A percentile compares a stretch with the other conserved stretches of the same genome.
phyloP scores from a whole-genome alignment of 2,113 vertebrate genomes.

The Hyla sarda region DNA sequence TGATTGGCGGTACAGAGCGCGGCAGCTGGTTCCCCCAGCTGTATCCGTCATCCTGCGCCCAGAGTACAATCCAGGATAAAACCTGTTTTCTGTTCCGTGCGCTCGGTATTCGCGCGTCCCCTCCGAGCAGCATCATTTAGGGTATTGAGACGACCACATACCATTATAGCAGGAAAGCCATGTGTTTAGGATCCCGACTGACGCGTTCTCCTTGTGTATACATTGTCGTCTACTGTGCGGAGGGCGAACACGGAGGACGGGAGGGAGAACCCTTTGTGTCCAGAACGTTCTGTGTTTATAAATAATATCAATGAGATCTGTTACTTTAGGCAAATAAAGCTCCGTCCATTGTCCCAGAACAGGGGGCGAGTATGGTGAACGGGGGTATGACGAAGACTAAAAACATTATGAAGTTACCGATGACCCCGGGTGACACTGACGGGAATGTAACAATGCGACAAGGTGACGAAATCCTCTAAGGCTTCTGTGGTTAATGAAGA shows the following conservation, averaged over 20 bases:
- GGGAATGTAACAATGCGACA: neutral
- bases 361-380: neutral
- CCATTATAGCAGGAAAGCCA: constrained; percentile 26
- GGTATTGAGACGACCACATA: constrained; percentile 31
- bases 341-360: neutral
- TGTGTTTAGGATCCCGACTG: constrained; percentile 38
- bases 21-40: constrained; percentile 21
- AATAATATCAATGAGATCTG: neutral
- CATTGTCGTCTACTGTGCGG: neutral
- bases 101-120: constrained; percentile 10
- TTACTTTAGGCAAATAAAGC: neutral
- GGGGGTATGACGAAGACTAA: too few species aligned
- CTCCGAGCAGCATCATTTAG: constrained; percentile 37
- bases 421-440: neutral
- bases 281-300: neutral
- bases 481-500: constrained; percentile 20
- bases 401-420: too few species aligned
- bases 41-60: neutral
- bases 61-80: constrained; percentile 41
- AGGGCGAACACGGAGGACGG: neutral
- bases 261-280: constrained; percentile 46
- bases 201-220: constrained; percentile 29
- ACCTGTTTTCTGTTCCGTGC: constrained; percentile 20
- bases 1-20: neutral
- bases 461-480: neutral